Evolutionary conservation across 1,140 invertebrate species (phyloP), one percentile per base, ranked within the genome.

Genomic region (Chironomus striatipennis): DNA sequence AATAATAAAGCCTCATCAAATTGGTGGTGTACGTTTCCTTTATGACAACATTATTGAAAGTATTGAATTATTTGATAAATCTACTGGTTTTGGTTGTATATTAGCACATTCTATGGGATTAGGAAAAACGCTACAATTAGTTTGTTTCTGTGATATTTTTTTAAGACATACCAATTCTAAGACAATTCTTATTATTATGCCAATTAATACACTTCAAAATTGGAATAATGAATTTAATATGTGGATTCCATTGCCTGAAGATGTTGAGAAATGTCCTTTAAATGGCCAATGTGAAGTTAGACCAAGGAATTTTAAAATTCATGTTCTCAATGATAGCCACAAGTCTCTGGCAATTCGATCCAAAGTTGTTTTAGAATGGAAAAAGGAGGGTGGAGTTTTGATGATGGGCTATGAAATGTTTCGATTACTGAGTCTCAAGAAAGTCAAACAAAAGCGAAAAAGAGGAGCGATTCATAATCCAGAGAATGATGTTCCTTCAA

Each of bases 81-180:
- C 93, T 2, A 89, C 89, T 74, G 96, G 97, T 15, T 97, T 98
- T 84, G 98, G 98, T 18, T 98, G 97, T 81, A 98, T 99, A 77
- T 85, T 99, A 21, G 97, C 98, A 7, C 98, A 99, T 85, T 98
- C 96, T 20, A 99, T 99, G 98, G 98, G 98, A 1, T 85, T 99
- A 17, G 98, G 98, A n/a, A 99, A 99, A 85, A 99, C 98, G 0
- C 86, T 99, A 65, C 97, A 98, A 85, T 91, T 98, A 70, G 92
- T 98, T 42, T 94, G 93, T 77, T 99, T 99, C 84, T 93, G 93
- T 80, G 96, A 99, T 84, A 91, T 98, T 76, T 98, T 99, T 84
- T 86, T 99, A 77, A 86, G 95, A 73, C 90, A 94, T 79, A 98
- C 96, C 0, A 87, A 87, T n/a, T 92, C 93, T 7, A 93, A 90